phyloP scores from a whole-genome alignment of 1,140 invertebrate genomes.

The Meloidogyne exigua region DNA sequence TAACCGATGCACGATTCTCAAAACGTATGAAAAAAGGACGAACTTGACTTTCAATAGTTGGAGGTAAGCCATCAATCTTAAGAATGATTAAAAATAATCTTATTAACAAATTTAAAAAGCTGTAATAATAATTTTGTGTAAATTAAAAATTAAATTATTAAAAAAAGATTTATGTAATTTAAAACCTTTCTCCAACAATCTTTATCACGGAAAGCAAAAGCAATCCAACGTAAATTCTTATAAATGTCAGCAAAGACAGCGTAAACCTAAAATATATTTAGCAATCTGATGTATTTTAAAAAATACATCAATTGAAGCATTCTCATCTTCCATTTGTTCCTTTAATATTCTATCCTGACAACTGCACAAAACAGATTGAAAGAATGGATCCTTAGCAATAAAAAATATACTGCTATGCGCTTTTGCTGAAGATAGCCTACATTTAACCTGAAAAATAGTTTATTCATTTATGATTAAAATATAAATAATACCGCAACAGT shows the following conservation, averaged over 20 bases:
- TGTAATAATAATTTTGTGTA: too few relatives aligned
- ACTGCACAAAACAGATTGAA: conserved; percentile 2
- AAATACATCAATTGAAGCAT: not conserved
- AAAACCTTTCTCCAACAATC: conserved; percentile 1
- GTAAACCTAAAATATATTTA: not conserved
- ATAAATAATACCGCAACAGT: not conserved
- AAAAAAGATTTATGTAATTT: not conserved
- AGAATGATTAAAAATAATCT: too few relatives aligned
- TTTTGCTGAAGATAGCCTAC: not conserved
- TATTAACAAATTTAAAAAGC: too few relatives aligned
- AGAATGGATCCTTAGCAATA: not conserved
- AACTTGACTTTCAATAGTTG: conserved; percentile 13
- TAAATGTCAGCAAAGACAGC: conserved; percentile 3
- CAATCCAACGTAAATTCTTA: conserved; percentile 7
- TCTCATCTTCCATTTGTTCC: not conserved
- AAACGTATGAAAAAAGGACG: conserved; percentile 4
- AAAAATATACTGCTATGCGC: not conserved
- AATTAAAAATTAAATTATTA: too few relatives aligned
- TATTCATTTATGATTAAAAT: not conserved
- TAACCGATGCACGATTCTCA: not conserved
- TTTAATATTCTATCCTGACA: not conserved
- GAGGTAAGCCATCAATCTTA: conserved; percentile 1
- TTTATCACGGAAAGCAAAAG: conserved; percentile 9
- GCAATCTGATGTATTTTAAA: not conserved
- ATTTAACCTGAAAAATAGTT: not conserved